Evolutionary conservation across 2,797 vertebrate genomes (phyloP).

Genomic region (Sebastes taczanowskii): DNA sequence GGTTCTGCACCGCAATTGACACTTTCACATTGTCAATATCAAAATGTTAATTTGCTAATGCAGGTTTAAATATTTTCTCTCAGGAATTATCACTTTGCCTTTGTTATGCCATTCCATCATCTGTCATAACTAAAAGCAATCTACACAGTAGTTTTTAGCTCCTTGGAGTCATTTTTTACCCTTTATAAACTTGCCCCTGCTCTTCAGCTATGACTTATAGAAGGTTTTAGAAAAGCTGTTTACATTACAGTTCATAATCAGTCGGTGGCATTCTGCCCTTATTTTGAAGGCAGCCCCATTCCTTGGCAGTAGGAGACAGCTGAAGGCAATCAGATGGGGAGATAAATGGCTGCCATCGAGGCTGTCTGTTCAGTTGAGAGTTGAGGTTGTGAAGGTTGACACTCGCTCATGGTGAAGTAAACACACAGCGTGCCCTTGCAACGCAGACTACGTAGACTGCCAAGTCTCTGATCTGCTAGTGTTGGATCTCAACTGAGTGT

Average conservation of each 20-base stretch:
- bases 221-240: constrained; percentile 33
- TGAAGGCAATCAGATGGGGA: constrained; percentile 64
- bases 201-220: background rate
- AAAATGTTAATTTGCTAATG: background rate
- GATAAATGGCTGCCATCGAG: constrained; percentile 70
- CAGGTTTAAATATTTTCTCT: background rate
- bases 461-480: constrained; percentile 58
- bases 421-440: constrained; percentile 62
- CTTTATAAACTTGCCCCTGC: background rate
- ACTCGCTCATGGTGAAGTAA: constrained; percentile 69
- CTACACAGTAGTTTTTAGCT: background rate
- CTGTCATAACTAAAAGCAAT: background rate
- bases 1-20: background rate
- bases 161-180: background rate
- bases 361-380: constrained; percentile 67
- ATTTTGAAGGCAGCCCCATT: constrained; percentile 16
- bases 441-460: constrained; percentile 45
- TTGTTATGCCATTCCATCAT: background rate
- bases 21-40: background rate
- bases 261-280: constrained; percentile 14
- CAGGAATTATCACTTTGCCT: background rate
- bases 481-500: constrained; percentile 35
- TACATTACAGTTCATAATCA: constrained; percentile 32
- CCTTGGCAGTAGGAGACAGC: constrained; percentile 37
- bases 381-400: constrained; percentile 71